Evolutionary conservation across 2,888 invertebrate species (phyloP).

Genomic region (Diarsia rubi): DNA sequence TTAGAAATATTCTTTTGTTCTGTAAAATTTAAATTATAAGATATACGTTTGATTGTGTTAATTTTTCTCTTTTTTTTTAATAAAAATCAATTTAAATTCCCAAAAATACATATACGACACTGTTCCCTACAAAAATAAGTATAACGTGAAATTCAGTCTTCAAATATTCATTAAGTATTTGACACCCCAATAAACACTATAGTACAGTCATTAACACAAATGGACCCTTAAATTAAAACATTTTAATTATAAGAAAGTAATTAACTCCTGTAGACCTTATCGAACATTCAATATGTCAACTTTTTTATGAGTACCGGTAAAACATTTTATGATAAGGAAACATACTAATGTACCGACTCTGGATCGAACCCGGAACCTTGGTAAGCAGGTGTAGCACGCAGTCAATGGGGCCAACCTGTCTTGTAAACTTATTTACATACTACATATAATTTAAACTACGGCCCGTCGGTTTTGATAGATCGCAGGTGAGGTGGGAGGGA

Average conservation of each 20-base stretch:
- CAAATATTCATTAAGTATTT: background rate
- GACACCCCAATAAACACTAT: conserved; percentile 18
- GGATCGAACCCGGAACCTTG: conserved; percentile 49
- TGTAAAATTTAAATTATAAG: too few species aligned
- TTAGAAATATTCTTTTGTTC: too few species aligned
- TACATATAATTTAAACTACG: conserved; percentile 61
- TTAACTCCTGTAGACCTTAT: conserved; percentile 26
- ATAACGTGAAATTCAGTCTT: background rate
- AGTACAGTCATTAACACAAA: conserved; percentile 25
- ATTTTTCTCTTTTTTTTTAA: too few species aligned
- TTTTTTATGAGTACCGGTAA: conserved; percentile 40
- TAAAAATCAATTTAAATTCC: too few species aligned
- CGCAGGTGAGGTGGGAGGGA: conserved; percentile 51
- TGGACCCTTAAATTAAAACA: background rate
- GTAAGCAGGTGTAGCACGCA: conserved; percentile 52
- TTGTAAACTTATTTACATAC: conserved; percentile 59
- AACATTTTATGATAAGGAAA: conserved; percentile 29
- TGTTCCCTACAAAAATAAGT: background rate
- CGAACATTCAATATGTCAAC: conserved; percentile 44
- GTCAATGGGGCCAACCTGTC: conserved; percentile 47
- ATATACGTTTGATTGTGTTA: too few species aligned
- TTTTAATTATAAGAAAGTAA: conserved; percentile 44
- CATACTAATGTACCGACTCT: conserved; percentile 19
- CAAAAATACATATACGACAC: too few species aligned
- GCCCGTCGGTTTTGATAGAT: conserved; percentile 61